Conservation (phyloP, 1,140 invertebrate species). For the Thrips palmi region DNA sequence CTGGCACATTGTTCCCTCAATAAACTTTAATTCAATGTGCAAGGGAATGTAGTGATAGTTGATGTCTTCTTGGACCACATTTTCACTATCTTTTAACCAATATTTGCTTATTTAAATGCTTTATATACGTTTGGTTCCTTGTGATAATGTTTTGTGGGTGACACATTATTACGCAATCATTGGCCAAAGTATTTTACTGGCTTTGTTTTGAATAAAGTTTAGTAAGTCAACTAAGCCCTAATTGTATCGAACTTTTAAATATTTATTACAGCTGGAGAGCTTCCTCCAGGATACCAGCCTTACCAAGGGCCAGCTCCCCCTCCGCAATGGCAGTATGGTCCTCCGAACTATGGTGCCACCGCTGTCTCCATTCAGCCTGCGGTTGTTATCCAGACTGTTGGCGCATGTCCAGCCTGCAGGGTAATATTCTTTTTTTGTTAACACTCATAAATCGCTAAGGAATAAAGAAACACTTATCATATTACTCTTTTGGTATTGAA, state of each 20-base stretch:
- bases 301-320: slow-evolving; percentile 5
- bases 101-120: too few species aligned
- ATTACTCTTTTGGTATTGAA: neutral
- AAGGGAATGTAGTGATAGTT: too few species aligned
- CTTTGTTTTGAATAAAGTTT: neutral
- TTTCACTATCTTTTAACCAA: too few species aligned
- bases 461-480: slow-evolving; percentile 5
- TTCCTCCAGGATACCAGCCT: slow-evolving; percentile 10
- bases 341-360: slow-evolving; percentile 14
- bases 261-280: neutral
- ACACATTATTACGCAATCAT: too few species aligned
- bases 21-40: too few species aligned
- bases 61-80: too few species aligned
- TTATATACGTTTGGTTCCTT: too few species aligned
- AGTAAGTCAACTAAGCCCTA: slow-evolving; percentile 1
- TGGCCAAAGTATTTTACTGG: too few species aligned
- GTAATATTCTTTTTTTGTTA: slow-evolving; percentile 24
- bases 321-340: neutral
- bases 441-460: neutral
- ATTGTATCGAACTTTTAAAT: neutral
- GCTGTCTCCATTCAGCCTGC: slow-evolving; percentile 20
- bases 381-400: slow-evolving; percentile 47
- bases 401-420: slow-evolving; percentile 64
- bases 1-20: too few species aligned
- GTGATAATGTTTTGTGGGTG: too few species aligned